Percentiles rank a stretch among this genome's conserved stretches.
Evolutionary conservation across 2,797 vertebrate genomes (phyloP).

Genomic region (Epinephelus malabaricus): DNA sequence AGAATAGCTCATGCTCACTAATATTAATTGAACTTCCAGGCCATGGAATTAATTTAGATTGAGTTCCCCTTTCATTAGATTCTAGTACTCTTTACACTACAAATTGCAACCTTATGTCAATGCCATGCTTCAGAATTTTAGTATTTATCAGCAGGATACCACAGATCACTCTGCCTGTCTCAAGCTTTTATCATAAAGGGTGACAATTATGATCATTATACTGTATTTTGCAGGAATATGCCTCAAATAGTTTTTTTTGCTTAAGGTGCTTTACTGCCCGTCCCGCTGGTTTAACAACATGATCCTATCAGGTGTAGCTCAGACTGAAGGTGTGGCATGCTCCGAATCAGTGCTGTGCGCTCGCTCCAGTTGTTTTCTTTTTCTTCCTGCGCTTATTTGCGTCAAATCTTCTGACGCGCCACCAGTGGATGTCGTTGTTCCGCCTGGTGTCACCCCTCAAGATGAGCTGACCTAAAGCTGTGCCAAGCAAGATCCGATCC

Average conservation of each 20-base stretch:
- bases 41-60: too few relatives aligned
- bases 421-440: constrained; percentile 92
- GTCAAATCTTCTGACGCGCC: constrained; percentile 74
- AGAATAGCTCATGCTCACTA: too few relatives aligned
- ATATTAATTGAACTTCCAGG: too few relatives aligned
- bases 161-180: neutral
- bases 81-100: too few relatives aligned
- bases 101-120: neutral
- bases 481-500: constrained; percentile 81
- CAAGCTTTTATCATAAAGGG: neutral
- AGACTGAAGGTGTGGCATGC: constrained; percentile 9
- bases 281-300: neutral
- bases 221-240: neutral
- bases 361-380: neutral
- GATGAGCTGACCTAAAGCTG: constrained; percentile 88
- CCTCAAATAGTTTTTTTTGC: neutral
- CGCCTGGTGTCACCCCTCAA: constrained; percentile 85
- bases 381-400: neutral
- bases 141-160: neutral
- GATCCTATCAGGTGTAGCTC: neutral
- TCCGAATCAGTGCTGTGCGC: too few relatives aligned
- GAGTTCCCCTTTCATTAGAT: neutral
- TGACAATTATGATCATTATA: neutral
- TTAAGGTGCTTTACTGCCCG: neutral
- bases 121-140: neutral